Evolutionary conservation across 2,888 invertebrate species (phyloP), one percentile per base, ranked within the genome.

Genomic region (Phasia obesa): DNA sequence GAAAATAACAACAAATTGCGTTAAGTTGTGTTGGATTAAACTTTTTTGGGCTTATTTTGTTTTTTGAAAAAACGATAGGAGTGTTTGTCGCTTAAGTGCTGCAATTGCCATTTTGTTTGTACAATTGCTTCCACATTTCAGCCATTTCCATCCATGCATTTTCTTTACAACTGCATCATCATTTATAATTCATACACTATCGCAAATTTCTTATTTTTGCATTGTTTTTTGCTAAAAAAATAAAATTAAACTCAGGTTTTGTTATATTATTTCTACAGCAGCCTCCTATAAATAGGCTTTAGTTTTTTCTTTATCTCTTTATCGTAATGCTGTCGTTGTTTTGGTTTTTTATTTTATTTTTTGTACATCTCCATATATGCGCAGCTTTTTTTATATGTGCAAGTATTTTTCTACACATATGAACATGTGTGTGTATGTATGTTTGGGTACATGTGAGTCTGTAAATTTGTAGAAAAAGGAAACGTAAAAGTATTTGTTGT

Each of bases 221-320:
- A 70, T 59, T 44, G 51, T 67, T 67, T 79, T 60, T 65, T 65
- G 38, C 67, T 73, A 47, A 53, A 67, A 73, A 60, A 62, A 23
- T 35, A 71, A 64, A 73, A 73, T 38, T 17, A 73, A 73, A 62
- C 42, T 7, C 11, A 62, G 60, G 67, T 73, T 73, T 67, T 80
- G 73, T 60, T 74, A 17, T 79, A 44, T 53, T 79, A 53, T 79
- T 79, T 79, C 67, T 59, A 31, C 53, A 79, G 55, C 79, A 55
- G 79, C 79, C 82, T 57, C 82, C 83, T 79, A 79, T 75, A 83
- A 83, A 71, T 83, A 83, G 75, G 83, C 83, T 83, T 79, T 67
- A 75, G 51, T 67, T 75, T 75, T 65, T 82, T 73, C 51, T 75
- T 75, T 65, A 78, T 73, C 51, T 67, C 59, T 25, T 53, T 60